Base-by-base conservation (phyloP, 2,888 invertebrate species). In the Leptothorax acervorum region DNA sequence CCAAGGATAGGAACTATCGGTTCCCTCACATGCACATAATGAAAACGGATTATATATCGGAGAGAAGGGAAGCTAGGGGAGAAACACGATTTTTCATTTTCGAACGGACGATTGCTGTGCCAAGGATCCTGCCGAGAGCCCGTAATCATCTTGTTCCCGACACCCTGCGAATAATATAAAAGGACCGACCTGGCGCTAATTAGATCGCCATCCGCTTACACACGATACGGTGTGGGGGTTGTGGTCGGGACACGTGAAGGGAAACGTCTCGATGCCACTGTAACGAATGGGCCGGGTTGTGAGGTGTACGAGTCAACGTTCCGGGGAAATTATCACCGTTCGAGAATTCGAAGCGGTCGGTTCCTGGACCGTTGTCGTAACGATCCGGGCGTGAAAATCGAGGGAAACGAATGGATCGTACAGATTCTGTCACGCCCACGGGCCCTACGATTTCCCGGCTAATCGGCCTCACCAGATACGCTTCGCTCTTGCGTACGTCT, bases 181-280 rank as follows among this genome's bases (percentile, higher is more conserved):
- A 92, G 90, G 90, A 92, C 91, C 92, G 91, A 93, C 93, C 92
- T 92, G 92, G 90, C 92, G 92, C 92, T 94, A 94, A 94, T 93
- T 93, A 93, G 85, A 85, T 88, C 83, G 85, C 85, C 76, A 62
- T 84, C 55, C 84, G 70, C 70, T 86, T 78, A 62, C 78, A 53
- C 23, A 83, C 62, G 86, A 79, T 60, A 55, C 2, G 39, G 63
- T 62, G 75, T 48, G 70, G 70, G 71, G 65, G 63, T 81, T 51
- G 83, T 18, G 42, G 68, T 60, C 31, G 15, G 42, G n/a, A 31
- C 70, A 60, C 60, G 48, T 23, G 62, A 63, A 11, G 66, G 57
- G 18, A 83, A 73, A 23, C 57, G 71, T 70, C 28, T 18, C 65
- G 82, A 74, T 71, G 66, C 86, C 79, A 82, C 85, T 78, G 74